Evolutionary conservation across 2,113 vertebrate species (phyloP).

Genomic region (Columba livia): DNA sequence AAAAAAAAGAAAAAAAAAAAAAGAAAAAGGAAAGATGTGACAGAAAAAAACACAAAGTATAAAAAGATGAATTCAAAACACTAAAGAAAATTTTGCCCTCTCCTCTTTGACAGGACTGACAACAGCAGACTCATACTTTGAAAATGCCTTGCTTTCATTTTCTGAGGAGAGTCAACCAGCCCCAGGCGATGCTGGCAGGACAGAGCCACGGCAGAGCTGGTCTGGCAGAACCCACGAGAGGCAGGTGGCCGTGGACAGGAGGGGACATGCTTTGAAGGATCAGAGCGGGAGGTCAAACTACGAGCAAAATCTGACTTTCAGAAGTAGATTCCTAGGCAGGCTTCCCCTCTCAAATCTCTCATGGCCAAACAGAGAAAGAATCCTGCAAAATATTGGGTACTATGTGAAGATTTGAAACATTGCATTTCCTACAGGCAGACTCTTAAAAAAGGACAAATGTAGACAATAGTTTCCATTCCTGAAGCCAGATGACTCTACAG

Average conservation of each 20-base stretch:
- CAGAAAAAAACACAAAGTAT: not conserved
- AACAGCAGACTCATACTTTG: not conserved
- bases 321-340: not conserved
- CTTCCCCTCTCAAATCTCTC: not conserved
- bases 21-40: not conserved
- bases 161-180: not conserved
- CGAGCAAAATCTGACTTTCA: not conserved
- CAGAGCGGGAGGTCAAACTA: not conserved
- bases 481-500: not conserved
- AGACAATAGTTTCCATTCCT: not conserved
- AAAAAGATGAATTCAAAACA: not conserved
- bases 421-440: not conserved
- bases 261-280: not conserved
- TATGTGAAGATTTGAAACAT: not conserved
- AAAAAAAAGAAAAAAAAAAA: not conserved
- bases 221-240: not conserved
- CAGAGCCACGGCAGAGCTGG: rapidly evolving
- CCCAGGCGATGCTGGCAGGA: not conserved
- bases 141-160: not conserved
- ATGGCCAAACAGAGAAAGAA: not conserved
- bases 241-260: not conserved
- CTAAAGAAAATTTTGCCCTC: not conserved
- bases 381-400: not conserved
- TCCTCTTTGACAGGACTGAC: not conserved
- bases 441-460: not conserved